Base-by-base conservation (phyloP, 2,797 vertebrate genomes). In the Furcifer pardalis region DNA sequence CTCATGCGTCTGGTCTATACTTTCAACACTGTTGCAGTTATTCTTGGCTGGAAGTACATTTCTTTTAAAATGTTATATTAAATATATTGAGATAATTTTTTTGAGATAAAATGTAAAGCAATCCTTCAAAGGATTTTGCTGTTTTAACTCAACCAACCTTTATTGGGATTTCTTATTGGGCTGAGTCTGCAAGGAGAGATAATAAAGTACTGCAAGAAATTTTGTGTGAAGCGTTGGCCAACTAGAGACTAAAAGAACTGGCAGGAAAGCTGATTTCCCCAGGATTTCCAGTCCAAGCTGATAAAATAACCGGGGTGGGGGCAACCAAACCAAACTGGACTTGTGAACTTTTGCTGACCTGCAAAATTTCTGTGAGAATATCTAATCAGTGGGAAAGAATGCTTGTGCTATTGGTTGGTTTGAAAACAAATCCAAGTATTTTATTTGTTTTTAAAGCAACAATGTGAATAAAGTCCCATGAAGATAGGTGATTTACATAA, bases 201-300 rank as follows among this genome's bases (percentile, higher is more conserved):
- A 87, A 1, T 17, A 88, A 88, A 89, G 68, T 27, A 69, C 19
- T 13, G 37, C 27, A 76, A 46, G 52, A 30, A 63, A 60, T 42
- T 37, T 21, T 1, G 52, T 4, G 5, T 42, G 78, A 84, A 90
- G 83, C 83, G 30, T 62, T n/a, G 60, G 44, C 44, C 0, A 75
- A 0, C 1, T 30, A 7, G 76, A 74, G 2, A 13, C 32, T 32
- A n/a, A 23, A 78, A 62, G 40, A 84, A 62, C 19, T 88, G 84
- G 79, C 1, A 79, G 69, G 13, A 82, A 89, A 56, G 0, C 68
- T 86, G 77, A 7, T 77, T 44, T 56, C 27, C 40, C 81, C 30
- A 85, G 86, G 32, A 69, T 82, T 35, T 4, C 66, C 7, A 23
- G 87, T 7, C 0, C 42, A 90, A 87, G 66, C 85, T 76, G 21